Conservation (phyloP, 23 tunicate species). For the Trididemnum miniatum region DNA sequence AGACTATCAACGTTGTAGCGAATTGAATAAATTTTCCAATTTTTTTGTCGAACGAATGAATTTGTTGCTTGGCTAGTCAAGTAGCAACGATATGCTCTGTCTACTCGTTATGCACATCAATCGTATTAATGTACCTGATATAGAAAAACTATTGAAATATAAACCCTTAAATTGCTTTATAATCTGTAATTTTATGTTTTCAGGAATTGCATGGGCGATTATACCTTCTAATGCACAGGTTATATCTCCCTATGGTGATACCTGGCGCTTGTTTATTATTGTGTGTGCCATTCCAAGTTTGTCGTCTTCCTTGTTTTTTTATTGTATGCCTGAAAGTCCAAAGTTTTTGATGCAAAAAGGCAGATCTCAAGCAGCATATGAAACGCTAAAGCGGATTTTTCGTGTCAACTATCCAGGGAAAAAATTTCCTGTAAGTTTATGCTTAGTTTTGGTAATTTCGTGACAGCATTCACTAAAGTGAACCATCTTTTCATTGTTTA, state of each 20-base stretch:
- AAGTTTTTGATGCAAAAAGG: slow-evolving; percentile 57
- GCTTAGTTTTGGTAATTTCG: too few species aligned
- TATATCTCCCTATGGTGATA: slow-evolving; percentile 58
- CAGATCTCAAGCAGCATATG: slow-evolving; percentile 34
- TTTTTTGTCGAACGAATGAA: too few species aligned
- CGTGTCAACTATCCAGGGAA: slow-evolving; percentile 40
- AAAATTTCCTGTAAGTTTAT: slow-evolving; percentile 8
- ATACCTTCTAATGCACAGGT: slow-evolving; percentile 24
- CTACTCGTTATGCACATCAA: too few species aligned
- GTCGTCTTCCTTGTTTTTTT: slow-evolving; percentile 61
- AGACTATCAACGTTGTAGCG: too few species aligned
- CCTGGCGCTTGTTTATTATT: slow-evolving; percentile 74
- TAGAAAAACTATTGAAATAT: too few species aligned
- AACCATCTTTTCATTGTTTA: too few species aligned
- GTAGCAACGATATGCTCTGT: too few species aligned
- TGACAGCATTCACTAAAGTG: too few species aligned
- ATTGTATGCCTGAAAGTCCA: slow-evolving; percentile 89
- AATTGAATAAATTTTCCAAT: too few species aligned
- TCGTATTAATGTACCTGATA: too few species aligned
- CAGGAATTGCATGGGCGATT: slow-evolving; percentile 66
- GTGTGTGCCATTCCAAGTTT: slow-evolving; percentile 79
- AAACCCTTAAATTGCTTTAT: too few species aligned
- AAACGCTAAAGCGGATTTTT: slow-evolving; percentile 42
- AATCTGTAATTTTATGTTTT: slow-evolving; percentile 8
- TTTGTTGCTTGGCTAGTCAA: too few species aligned